Conservation (phyloP, 2,888 invertebrate species). For the Physocephala rufipes region DNA sequence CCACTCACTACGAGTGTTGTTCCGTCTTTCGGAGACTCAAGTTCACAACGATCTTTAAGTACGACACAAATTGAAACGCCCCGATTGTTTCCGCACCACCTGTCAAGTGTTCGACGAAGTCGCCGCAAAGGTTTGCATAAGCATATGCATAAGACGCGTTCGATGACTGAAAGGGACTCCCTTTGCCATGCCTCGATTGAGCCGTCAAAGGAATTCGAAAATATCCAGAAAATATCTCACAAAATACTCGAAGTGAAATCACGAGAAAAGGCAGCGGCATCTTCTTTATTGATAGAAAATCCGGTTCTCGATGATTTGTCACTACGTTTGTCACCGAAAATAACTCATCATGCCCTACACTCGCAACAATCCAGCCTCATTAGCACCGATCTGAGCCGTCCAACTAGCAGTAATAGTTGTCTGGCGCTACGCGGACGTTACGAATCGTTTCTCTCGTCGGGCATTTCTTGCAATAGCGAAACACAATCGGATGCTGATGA, state of each 20-base stretch:
- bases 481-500: slow-evolving; percentile 51
- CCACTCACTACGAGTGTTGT: slow-evolving; percentile 20
- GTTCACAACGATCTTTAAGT: slow-evolving; percentile 46
- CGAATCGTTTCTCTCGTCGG: slow-evolving; percentile 61
- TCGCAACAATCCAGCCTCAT: slow-evolving; percentile 52
- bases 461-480: slow-evolving; percentile 62
- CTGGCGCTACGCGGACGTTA: slow-evolving; percentile 45
- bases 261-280: neutral
- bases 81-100: slow-evolving; percentile 62
- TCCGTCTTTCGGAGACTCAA: slow-evolving; percentile 40
- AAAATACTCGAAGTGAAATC: neutral
- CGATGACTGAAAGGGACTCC: neutral
- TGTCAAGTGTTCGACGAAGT: slow-evolving; percentile 63
- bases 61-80: slow-evolving; percentile 54
- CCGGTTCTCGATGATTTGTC: slow-evolving; percentile 42
- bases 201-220: slow-evolving; percentile 33
- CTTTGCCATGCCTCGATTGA: neutral
- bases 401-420: slow-evolving; percentile 47
- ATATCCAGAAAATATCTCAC: slow-evolving; percentile 42
- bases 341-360: slow-evolving; percentile 23
- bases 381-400: slow-evolving; percentile 51
- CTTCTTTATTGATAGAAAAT: slow-evolving; percentile 26
- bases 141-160: slow-evolving; percentile 18
- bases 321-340: neutral
- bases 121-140: slow-evolving; percentile 49